Evolutionary conservation across 2,888 invertebrate species (phyloP), one percentile per base, ranked within the genome.

Genomic region (Hyalella azteca): DNA sequence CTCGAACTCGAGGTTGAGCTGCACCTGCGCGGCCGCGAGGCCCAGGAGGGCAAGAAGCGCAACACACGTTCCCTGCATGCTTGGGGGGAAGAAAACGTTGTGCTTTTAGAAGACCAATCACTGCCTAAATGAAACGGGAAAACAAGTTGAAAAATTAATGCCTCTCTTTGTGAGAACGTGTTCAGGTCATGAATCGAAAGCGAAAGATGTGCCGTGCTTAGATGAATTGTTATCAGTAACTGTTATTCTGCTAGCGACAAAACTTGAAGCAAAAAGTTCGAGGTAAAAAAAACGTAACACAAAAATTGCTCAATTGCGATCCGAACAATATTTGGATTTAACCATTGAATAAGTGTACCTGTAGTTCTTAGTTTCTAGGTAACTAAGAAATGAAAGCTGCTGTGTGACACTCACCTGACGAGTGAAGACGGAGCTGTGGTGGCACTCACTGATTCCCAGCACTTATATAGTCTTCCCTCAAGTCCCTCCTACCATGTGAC

Each of bases 1-100:
- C 66, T 66, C 66, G 36, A 66, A 32, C 66, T 66, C 66, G 36
- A 32, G 32, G 66, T 66, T 36, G 66, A 66, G 32, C 36, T 36
- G 36, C 39, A 36, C 66, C 19, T 66, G 66, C 7, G 36, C 66
- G n/a, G 66, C 66, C 19, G 66, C 36, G 19, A 66, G 29, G 36
- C 66, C 66, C 36, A 66, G 66, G 9, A 66, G 15, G 36, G 36
- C 36, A n/a, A 66, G 29, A 13, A 66, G 36, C 13, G 36, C 66
- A 66, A 66, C 36, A 36, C 66, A 66, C 13, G 13, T 36, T 32
- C 66, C 36, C 39, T 66, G 36, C 66, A 66, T 66, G n/a, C 66
- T 66, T 32, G 19, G 19, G 13, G 1, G 15, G 26, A 54, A 1
- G 13, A 15, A 54, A 1, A 22, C n/a, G n/a, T n/a, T n/a, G n/a